Conservation (phyloP, 2,888 invertebrate genomes). For the Coleophora flavipennella region DNA sequence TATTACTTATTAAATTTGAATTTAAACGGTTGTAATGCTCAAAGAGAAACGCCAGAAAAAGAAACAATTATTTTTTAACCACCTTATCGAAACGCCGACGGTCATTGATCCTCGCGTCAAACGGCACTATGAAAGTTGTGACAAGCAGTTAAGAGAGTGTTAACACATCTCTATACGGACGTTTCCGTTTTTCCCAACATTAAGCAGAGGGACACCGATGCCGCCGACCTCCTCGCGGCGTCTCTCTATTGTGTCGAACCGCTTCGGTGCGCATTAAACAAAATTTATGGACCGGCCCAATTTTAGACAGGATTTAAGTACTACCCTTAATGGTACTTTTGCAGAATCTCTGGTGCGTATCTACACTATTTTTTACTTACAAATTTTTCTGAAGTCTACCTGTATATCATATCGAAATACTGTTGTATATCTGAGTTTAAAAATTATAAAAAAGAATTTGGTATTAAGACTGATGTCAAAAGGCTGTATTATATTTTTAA, state of each 20-base stretch:
- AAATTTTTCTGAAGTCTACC: too few species aligned
- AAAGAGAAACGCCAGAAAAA: too few species aligned
- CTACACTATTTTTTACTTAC: slow-evolving; percentile 30
- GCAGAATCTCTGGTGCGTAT: slow-evolving; percentile 15
- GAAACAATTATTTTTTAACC: too few species aligned
- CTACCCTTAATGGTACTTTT: slow-evolving; percentile 32
- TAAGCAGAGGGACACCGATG: slow-evolving; percentile 10
- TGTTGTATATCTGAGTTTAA: too few species aligned
- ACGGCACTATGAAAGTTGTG: slow-evolving; percentile 8
- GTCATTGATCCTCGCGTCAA: background rate
- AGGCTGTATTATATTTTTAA: too few species aligned
- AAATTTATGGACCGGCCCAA: slow-evolving; percentile 41
- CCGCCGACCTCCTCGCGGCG: slow-evolving; percentile 10
- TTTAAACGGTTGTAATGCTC: too few species aligned
- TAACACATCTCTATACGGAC: slow-evolving; percentile 9
- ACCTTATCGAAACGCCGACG: too few species aligned
- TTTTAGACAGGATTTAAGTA: slow-evolving; percentile 49
- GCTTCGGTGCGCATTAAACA: slow-evolving; percentile 42
- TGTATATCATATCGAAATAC: too few species aligned
- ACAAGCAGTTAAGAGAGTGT: slow-evolving; percentile 22
- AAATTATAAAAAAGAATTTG: too few species aligned
- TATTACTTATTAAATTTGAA: too few species aligned
- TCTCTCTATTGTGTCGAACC: slow-evolving; percentile 35
- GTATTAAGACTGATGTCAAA: too few species aligned
- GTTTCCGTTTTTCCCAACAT: slow-evolving; percentile 9